phyloP scores from a whole-genome alignment of 2,797 vertebrate genomes.

The Buceros bicornis region DNA sequence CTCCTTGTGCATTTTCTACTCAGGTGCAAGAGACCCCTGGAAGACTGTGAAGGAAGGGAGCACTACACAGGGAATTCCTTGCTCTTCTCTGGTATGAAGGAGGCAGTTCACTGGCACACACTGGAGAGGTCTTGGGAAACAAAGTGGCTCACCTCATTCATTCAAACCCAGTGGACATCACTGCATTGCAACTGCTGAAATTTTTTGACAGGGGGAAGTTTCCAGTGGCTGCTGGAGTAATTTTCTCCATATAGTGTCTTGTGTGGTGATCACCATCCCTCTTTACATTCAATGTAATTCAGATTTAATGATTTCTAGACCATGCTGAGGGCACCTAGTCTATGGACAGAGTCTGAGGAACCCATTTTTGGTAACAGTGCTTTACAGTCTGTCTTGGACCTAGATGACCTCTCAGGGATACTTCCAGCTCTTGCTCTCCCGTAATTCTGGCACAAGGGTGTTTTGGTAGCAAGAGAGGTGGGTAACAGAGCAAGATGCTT shows the following conservation, averaged over 20 bases:
- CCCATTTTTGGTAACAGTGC: not conserved
- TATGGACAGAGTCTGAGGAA: not conserved
- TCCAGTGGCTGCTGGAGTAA: accelerated
- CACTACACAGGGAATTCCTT: not conserved
- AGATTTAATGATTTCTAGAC: not conserved
- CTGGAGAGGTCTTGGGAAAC: not conserved
- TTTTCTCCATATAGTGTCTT: not conserved
- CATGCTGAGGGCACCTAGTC: not conserved
- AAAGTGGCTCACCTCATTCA: not conserved
- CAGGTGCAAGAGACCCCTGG: slow-evolving; percentile 40
- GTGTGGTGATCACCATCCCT: not conserved
- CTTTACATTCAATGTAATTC: not conserved
- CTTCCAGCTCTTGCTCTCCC: not conserved
- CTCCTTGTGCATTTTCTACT: slow-evolving; percentile 18
- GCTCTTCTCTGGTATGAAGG: not conserved
- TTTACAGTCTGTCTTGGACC: not conserved
- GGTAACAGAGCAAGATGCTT: not conserved
- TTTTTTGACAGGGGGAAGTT: not conserved
- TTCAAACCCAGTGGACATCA: not conserved
- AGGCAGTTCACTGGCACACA: not conserved
- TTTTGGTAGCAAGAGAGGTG: not conserved
- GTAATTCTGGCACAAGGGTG: not conserved
- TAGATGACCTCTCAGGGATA: not conserved
- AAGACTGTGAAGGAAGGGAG: not conserved
- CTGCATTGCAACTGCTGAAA: not conserved